Base-by-base conservation (phyloP, 2,113 vertebrate genomes). In the Cheilinus undulatus region DNA sequence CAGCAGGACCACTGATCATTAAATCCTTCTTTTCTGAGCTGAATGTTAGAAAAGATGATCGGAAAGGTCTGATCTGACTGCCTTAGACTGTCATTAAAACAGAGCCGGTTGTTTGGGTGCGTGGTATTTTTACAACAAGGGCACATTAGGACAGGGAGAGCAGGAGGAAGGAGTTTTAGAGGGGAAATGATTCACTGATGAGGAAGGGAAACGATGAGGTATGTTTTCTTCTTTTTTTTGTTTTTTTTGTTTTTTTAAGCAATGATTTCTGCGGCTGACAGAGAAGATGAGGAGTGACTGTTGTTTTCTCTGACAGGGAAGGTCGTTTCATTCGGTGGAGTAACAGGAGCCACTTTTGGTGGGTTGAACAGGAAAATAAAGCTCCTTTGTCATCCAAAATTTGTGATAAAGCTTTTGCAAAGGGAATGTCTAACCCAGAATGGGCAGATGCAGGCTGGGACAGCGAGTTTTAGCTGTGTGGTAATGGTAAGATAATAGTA, bases 131-230 rank as follows among this genome's bases (percentile, higher is more conserved):
- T 49, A 15, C 48, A 48, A 48, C 0, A 12, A 54, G 20, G 38
- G 1, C 27, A 53, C 20, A 4, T 15, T 5, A 8, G n/a, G 58
- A 49, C 23, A 42, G 42, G 38, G 49, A 3, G 19, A 71, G 17
- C n/a, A 23, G 28, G 17, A 43, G 42, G 19, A n/a, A 5, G 2
- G 26, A 0, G 38, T 54, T 52, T 20, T 7, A 45, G 38, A 50
- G 58, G 20, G 46, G 38, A 65, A 58, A 26, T 60, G 48, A 82
- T 15, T 81, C 42, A 63, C 2, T 38, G 60, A 51, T 45, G 64
- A 78, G 61, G 50, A 59, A 34, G 2, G 14, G 11, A 36, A 14
- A 10, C 52, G 15, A 36, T 34, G 36, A 58, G 51, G 45, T 69
- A 17, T 42, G 19, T 2, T n/a, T n/a, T n/a, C n/a, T n/a, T n/a